A percentile compares a stretch with the other conserved stretches of the same genome.
phyloP scores from a whole-genome alignment of 2,888 invertebrate species.

The Temnothorax unifasciatus region DNA sequence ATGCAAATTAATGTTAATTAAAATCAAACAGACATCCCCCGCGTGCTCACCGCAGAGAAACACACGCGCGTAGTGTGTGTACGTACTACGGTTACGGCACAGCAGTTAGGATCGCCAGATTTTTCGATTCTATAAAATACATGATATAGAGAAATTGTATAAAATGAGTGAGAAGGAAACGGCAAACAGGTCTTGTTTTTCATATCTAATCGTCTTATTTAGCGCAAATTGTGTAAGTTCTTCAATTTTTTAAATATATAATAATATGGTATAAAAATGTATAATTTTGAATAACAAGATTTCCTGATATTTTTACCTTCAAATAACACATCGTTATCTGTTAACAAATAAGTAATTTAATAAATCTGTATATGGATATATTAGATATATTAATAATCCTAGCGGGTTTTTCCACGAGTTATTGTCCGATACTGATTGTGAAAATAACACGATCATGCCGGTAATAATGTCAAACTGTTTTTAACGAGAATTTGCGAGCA shows the following conservation, averaged over 20 bases:
- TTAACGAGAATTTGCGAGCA: conserved; percentile 29
- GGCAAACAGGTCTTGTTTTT: not conserved
- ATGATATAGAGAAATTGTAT: not conserved
- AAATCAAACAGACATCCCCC: conserved; percentile 78
- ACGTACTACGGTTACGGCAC: not conserved
- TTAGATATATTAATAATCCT: not conserved
- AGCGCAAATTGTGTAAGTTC: not conserved
- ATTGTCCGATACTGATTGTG: conserved; percentile 3
- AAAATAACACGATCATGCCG: conserved; percentile 38
- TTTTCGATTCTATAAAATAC: conserved; percentile 7
- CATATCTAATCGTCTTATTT: not conserved
- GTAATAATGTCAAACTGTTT: conserved; percentile 58
- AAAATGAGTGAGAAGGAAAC: not conserved
- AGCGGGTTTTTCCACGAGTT: not conserved
- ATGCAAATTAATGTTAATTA: conserved; percentile 82
- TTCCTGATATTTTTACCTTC: not conserved
- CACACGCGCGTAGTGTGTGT: not conserved
- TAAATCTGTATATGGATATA: not conserved
- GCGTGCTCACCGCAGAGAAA: conserved; percentile 39
- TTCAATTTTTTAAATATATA: not conserved
- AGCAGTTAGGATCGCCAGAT: not conserved
- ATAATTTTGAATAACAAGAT: not conserved
- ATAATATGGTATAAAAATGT: not conserved
- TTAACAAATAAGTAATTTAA: not conserved
- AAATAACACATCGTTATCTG: not conserved